Base-by-base conservation (phyloP, 2,888 invertebrate species). In the Onthophagus sagittarius region DNA sequence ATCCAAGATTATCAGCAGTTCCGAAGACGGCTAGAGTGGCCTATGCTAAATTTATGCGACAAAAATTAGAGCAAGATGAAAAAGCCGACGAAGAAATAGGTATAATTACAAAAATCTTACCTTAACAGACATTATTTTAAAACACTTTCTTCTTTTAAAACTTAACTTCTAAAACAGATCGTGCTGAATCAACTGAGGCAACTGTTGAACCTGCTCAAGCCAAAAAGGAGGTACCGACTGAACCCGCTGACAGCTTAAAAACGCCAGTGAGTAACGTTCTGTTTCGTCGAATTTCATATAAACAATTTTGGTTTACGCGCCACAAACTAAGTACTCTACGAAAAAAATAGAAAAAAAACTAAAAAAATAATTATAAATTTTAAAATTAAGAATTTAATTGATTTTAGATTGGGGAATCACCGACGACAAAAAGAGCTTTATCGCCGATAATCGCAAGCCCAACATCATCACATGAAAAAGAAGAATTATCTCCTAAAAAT, bases 1-100 rank as follows among this genome's bases (percentile, higher is more conserved):
- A 95, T 86, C 95, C 95, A 0, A 92, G 92, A 78, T 86, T 95
- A 39, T 89, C 91, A 0, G 89, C 89, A 0, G 91, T 94, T 0
- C 91, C 94, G 0, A 92, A 93, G 0, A 91, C 92, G 0, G 93
- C 95, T 0, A 88, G 95, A 79, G 90, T 95, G 13, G 95, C 95
- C 0, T 95, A 95, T 79, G 94, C 94, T 71, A 95, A 95, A 85
- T 96, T 95, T 83, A 95, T 95, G 91, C 90, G 91, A 76, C 90
- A 89, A 81, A 92, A 93, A 84, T 88, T 92, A 77, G 89, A 89
- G 71, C 87, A 89, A 0, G 90, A 90, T 75, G 84, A 80, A 78
- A 75, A 73, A 13, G 88, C 87, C 77, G 84, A 78, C 6, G 80
- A 79, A 65, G 79, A 80, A 15, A 77, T 76, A 64, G 75, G 73